Evolutionary conservation across 2,888 invertebrate genomes (phyloP).

Genomic region (Leucoma salicis): DNA sequence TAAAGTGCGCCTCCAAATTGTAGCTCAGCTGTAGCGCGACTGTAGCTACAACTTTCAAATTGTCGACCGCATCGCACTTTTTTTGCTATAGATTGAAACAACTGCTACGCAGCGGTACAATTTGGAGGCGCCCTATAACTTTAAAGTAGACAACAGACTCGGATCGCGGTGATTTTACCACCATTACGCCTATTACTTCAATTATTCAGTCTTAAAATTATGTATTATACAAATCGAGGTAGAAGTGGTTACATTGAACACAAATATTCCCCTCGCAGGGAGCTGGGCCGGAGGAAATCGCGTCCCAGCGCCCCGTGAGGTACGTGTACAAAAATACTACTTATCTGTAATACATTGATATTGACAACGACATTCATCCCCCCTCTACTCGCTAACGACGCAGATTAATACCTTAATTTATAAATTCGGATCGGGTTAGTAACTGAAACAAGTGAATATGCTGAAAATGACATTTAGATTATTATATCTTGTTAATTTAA

Average conservation of each 20-base stretch:
- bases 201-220: constrained; percentile 70
- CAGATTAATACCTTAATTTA: too few relatives aligned
- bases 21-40: too few relatives aligned
- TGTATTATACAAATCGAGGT: constrained; percentile 63
- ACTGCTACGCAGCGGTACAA: too few relatives aligned
- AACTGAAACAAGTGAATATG: too few relatives aligned
- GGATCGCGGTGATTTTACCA: constrained; percentile 75
- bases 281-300: constrained; percentile 26
- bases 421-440: too few relatives aligned
- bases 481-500: too few relatives aligned
- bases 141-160: constrained; percentile 70
- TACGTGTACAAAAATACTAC: constrained; percentile 62
- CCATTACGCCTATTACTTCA: constrained; percentile 61
- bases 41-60: too few relatives aligned
- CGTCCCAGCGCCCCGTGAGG: constrained; percentile 31
- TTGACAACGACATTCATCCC: constrained; percentile 50
- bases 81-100: too few relatives aligned
- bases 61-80: too few relatives aligned
- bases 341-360: constrained; percentile 57
- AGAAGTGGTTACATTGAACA: constrained; percentile 65
- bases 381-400: constrained; percentile 25
- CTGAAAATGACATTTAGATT: background rate
- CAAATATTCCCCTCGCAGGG: constrained; percentile 35
- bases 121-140: too few relatives aligned
- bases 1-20: too few relatives aligned